Evolutionary conservation across 2,888 invertebrate species (phyloP), one percentile per base, ranked within the genome.

Genomic region (Rambutsinella grinnellia): DNA sequence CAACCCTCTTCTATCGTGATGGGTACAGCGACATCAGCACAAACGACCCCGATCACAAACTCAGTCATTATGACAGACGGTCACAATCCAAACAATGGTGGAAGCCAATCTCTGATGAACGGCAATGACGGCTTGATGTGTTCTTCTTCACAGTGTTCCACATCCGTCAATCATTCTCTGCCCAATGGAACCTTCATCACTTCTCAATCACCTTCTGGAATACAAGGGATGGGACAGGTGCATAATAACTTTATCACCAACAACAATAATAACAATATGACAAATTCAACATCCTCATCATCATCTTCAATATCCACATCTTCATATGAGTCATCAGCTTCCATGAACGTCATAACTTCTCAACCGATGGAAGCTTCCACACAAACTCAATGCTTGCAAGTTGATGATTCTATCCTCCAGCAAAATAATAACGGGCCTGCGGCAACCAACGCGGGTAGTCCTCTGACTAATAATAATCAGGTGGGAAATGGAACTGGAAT

Each of bases 341-440:
- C 36, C 26, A 54, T 36, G 46, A 49, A 51, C 27, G 58, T 76
- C 36, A 44, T 68, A 51, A 47, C 75, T 19, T 80, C 80, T 44
- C 81, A 79, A 44, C 81, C 82, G 26, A 82, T 82, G 82, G 82
- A 82, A 74, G 82, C 80, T 6, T 81, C 82, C 15, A 82, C 82
- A 1, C 82, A 82, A 79, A 82, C 82, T 5, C 70, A 71, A n/a
- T 44, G 56, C 28, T 56, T 76, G 78, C 67, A 66, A 56, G 58
- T 66, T 19, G 79, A 78, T 27, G 77, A 67, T 53, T 58, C 69
- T 23, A 62, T 63, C 21, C 67, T 47, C 26, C 75, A 62, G 17
- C 56, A 17, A 5, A 53, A 68, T 15, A 67, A 62, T 23, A 69
- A 60, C 44, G 74, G 74, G 46, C 63, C 78, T 10, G 46, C 53